Evolutionary conservation across 1,140 invertebrate species (phyloP).

Genomic region (Brachionus asplanchnoidis): DNA sequence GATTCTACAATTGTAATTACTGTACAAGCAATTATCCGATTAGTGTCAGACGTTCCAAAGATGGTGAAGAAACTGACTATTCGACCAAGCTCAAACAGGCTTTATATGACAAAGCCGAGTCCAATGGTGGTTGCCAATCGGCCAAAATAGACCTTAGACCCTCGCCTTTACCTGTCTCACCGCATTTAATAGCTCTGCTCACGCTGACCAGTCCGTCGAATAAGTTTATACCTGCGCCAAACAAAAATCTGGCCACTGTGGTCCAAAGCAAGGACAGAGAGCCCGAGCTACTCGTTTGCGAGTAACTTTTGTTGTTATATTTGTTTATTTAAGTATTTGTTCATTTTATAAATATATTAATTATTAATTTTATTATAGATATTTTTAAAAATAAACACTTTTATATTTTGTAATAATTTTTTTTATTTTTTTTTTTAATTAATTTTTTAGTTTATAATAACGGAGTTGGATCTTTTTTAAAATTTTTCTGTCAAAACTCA

Average conservation of each 20-base stretch:
- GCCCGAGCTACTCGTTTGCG: not conserved
- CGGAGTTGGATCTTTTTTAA: too few species aligned
- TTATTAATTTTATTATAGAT: not conserved
- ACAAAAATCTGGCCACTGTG: not conserved
- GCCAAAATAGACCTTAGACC: not conserved
- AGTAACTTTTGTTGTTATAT: not conserved
- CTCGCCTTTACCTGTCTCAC: not conserved
- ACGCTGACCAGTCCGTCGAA: not conserved
- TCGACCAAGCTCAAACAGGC: not conserved
- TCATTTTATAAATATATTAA: not conserved
- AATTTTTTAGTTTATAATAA: too few species aligned
- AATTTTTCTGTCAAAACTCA: too few species aligned
- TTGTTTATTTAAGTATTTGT: not conserved
- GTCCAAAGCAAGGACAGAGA: not conserved
- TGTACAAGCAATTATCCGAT: constrained; percentile 29
- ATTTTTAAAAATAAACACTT: not conserved
- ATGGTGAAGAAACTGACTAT: constrained; percentile 2
- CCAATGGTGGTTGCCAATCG: not conserved
- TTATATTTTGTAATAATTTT: too few species aligned
- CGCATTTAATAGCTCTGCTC: constrained; percentile 14
- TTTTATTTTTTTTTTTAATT: too few species aligned
- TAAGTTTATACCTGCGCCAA: constrained; percentile 3
- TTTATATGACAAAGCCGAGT: not conserved
- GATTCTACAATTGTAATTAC: constrained; percentile 2
- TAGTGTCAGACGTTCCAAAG: constrained; percentile 20